phyloP scores from a whole-genome alignment of 2,113 vertebrate genomes.

The Turdus rufiventris region DNA sequence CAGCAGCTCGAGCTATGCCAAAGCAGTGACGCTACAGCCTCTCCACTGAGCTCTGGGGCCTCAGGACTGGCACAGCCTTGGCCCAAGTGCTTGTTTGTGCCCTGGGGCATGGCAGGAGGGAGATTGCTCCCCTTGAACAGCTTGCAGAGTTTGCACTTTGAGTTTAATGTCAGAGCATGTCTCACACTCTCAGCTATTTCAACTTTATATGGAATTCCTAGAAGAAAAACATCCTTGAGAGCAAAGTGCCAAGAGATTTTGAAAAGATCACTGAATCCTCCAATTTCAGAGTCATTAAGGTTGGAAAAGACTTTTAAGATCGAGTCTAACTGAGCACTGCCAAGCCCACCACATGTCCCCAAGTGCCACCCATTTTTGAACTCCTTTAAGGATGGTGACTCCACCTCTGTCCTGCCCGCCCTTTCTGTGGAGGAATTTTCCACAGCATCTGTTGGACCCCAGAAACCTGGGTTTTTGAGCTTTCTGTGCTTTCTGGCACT shows the following conservation, averaged over 20 bases:
- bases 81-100: not conserved
- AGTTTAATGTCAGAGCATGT: not conserved
- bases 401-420: not conserved
- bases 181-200: not conserved
- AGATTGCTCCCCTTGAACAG: not conserved
- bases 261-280: not conserved
- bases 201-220: not conserved
- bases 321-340: not conserved
- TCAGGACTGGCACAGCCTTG: not conserved
- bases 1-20: not conserved
- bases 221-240: not conserved
- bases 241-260: not conserved
- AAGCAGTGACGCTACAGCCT: too few relatives aligned
- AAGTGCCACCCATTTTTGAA: not conserved
- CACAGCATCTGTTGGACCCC: too few relatives aligned
- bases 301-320: not conserved
- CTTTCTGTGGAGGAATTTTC: not conserved
- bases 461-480: too few relatives aligned
- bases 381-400: not conserved
- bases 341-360: not conserved
- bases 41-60: not conserved
- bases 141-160: not conserved
- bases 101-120: not conserved
- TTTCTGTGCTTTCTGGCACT: too few relatives aligned
- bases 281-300: not conserved